Base-by-base conservation (phyloP, 1,140 invertebrate genomes). In the Zaprionus africanus region DNA sequence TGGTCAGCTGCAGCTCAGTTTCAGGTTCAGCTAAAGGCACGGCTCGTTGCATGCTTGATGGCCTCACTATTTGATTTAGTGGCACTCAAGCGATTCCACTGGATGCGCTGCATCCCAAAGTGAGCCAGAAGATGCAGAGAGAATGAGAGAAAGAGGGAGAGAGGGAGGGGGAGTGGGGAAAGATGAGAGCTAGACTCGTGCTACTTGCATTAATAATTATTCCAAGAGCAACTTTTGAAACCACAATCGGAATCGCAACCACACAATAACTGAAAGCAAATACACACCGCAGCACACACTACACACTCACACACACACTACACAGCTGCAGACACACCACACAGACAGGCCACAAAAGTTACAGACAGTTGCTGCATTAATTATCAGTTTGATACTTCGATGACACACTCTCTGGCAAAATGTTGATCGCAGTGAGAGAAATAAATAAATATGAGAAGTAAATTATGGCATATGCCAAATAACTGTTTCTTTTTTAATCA, bases 31-130 rank as follows among this genome's bases (percentile, higher is more conserved):
- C 67, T 57, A 15, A 36, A 34, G 66, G 43, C 68, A 78, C 57
- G 79, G 78, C 82, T 86, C 76, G 82, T 86, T 85, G 79, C 82
- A 76, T 86, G 79, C 76, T 82, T 86, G 82, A 85, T 85, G 79
- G 79, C 60, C 71, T 62, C 74, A 76, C 67, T 85, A 85, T 85
- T 85, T 85, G 78, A 85, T 86, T 81, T 86, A 81, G 79, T 86
- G 79, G 59, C 65, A 81, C 82, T 85, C 82, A 69, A 85, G 69
- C 70, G 78, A 67, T 77, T 75, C 53, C 63, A 74, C 46, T 51
- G 59, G 41, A 46, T 15, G 5, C 15, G 49, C 64, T 59, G 49
- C 49, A 53, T 60, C 19, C 31, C 22, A 46, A 46, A 17, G 41
- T 17, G 41, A 46, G 41, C n/a, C 41, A 17, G 7, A 7, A 15